Percentiles rank a stretch among this genome's conserved stretches.
Conservation (phyloP, 2,888 invertebrate species). For the Electrophaes corylata region DNA sequence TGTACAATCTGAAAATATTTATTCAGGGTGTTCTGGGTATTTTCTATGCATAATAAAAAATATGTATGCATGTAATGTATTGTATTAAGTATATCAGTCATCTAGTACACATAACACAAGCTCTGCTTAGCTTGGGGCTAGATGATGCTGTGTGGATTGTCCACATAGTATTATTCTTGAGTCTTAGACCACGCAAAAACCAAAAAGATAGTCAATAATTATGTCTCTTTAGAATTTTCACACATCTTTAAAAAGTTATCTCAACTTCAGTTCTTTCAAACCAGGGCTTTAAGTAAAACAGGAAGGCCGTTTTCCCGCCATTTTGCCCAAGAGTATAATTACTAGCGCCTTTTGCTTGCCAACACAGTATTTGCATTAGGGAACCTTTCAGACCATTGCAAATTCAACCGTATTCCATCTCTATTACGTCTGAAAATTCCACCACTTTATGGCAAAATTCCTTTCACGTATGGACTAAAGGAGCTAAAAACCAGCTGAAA, state of each 20-base stretch:
- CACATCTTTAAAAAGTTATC: conserved; percentile 11
- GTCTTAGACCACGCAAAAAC: neutral
- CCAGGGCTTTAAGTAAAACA: conserved; percentile 21
- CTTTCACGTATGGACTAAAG: conserved; percentile 1
- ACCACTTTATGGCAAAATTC: neutral
- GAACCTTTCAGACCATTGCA: conserved; percentile 15
- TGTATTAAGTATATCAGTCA: too few species aligned
- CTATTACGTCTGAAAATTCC: conserved; percentile 14
- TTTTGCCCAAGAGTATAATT: conserved; percentile 64
- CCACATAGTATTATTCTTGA: too few species aligned
- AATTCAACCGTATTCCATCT: conserved; percentile 19
- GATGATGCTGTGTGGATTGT: too few species aligned
- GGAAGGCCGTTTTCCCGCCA: conserved; percentile 34
- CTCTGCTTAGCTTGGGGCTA: too few species aligned
- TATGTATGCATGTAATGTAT: too few species aligned
- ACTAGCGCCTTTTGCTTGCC: conserved; percentile 55
- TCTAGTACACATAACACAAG: too few species aligned
- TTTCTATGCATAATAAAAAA: too few species aligned
- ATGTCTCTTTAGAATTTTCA: neutral
- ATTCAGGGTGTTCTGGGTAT: too few species aligned
- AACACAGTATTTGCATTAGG: conserved; percentile 66
- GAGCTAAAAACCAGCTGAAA: neutral
- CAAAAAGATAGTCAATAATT: neutral
- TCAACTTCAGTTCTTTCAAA: conserved; percentile 18
- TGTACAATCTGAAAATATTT: too few species aligned